Conservation (phyloP, 2,113 vertebrate species). For the Geothlypis trichas region DNA sequence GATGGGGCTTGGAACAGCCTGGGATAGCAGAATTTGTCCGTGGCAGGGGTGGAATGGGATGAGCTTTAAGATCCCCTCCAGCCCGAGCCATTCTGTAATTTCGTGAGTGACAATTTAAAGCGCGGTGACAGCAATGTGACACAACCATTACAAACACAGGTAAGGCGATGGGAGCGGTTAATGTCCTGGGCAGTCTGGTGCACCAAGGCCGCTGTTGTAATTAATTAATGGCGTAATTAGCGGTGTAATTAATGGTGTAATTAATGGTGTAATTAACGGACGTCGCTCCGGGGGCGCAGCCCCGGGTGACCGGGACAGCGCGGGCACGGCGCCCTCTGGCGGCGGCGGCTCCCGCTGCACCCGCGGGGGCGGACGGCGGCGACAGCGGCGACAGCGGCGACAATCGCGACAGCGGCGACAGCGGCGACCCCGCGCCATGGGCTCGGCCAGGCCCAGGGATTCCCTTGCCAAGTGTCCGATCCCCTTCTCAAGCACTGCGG, state of each 20-base stretch:
- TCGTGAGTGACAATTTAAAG: not conserved
- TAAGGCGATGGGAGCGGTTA: fast-evolving
- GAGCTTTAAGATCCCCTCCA: not conserved
- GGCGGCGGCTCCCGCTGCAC: not conserved
- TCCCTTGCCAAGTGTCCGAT: not conserved
- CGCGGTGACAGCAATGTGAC: fast-evolving
- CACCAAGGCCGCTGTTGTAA: not conserved
- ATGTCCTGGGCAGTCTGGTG: not conserved
- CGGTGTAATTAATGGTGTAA: too few relatives aligned
- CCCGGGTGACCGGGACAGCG: not conserved
- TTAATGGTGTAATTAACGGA: not conserved
- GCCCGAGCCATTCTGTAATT: not conserved
- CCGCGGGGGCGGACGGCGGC: fast-evolving
- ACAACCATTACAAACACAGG: fast-evolving
- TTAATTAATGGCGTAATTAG: not conserved
- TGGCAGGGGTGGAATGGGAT: not conserved
- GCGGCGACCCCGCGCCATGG: not conserved
- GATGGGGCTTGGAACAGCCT: not conserved
- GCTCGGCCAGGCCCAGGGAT: fast-evolving
- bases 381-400: fast-evolving
- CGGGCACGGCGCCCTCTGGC: not conserved
- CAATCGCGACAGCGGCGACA: not conserved
- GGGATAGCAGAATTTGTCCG: fast-evolving
- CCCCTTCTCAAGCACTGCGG: not conserved
- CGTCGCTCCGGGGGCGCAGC: not conserved